These are phyloP conservation scores for Hedya salicella DNA, from an alignment of 2,888 invertebrate species.

Conservation along the genomic window DNA sequence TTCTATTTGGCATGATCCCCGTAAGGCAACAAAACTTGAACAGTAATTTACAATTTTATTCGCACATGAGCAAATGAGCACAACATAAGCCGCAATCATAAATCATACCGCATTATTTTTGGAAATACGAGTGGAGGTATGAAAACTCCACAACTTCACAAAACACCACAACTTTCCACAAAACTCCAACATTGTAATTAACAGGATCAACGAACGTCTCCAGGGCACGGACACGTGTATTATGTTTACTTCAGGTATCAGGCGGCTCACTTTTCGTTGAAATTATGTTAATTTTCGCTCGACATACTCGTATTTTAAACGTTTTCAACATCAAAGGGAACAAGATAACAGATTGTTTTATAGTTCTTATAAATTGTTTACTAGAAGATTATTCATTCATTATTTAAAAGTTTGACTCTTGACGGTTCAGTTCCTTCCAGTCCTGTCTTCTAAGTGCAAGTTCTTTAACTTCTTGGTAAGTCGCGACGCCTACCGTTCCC, in stretches of 20 bases:
- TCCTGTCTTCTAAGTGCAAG: no score
- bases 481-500: no score
- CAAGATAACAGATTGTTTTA: no score
- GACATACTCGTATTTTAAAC: neutral
- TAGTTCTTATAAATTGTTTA: no score
- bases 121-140: constrained; percentile 41
- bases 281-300: constrained; percentile 44
- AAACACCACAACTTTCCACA: constrained; percentile 44
- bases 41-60: constrained; percentile 37
- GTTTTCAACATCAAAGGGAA: no score
- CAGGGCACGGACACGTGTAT: constrained; percentile 41
- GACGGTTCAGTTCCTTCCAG: no score
- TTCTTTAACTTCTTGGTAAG: no score
- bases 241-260: constrained; percentile 25
- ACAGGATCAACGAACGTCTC: constrained; percentile 51
- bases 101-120: constrained; percentile 30
- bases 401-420: no score
- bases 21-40: constrained; percentile 27
- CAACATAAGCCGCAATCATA: constrained; percentile 32
- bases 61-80: constrained; percentile 28
- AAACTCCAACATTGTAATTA: constrained; percentile 50
- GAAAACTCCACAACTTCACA: constrained; percentile 43
- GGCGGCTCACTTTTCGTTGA: constrained; percentile 23
- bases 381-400: no score
- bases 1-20: no score